phyloP scores from a whole-genome alignment of 2,797 vertebrate genomes.

The Phrynocephalus guinanensis region DNA sequence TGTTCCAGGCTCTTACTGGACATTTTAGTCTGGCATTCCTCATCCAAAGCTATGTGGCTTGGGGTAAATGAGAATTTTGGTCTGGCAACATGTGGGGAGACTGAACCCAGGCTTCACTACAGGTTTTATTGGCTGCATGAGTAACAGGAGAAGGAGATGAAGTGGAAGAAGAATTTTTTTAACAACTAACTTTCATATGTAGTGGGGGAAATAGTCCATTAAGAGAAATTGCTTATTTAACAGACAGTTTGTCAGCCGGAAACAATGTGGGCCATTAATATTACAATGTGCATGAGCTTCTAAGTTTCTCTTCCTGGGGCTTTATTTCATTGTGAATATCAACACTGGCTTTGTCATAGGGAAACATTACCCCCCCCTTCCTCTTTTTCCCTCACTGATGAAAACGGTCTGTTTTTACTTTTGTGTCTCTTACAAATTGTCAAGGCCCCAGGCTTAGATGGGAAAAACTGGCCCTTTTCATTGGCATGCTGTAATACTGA shows the following conservation, averaged over 20 bases:
- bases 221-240: slow-evolving; percentile 44
- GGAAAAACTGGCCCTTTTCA: no score
- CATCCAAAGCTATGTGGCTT: no score
- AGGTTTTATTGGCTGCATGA: not conserved
- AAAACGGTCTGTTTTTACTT: no score
- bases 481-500: no score
- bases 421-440: no score
- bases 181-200: slow-evolving; percentile 58
- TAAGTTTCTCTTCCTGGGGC: slow-evolving; percentile 54
- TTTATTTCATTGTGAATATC: slow-evolving; percentile 50
- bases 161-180: slow-evolving; percentile 23
- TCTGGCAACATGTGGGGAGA: no score
- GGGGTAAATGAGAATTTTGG: no score
- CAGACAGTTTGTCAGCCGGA: slow-evolving; percentile 58
- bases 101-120: not conserved
- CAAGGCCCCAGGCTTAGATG: no score
- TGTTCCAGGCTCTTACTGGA: no score
- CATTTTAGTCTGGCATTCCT: no score
- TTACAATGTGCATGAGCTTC: slow-evolving; percentile 48
- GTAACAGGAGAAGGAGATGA: not conserved
- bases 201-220: slow-evolving; percentile 39
- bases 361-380: slow-evolving; percentile 26
- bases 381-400: slow-evolving; percentile 10
- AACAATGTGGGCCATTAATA: slow-evolving; percentile 60
- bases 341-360: slow-evolving; percentile 57